phyloP scores from a whole-genome alignment of 1,140 invertebrate species.

The Andrena cerasifolii region DNA sequence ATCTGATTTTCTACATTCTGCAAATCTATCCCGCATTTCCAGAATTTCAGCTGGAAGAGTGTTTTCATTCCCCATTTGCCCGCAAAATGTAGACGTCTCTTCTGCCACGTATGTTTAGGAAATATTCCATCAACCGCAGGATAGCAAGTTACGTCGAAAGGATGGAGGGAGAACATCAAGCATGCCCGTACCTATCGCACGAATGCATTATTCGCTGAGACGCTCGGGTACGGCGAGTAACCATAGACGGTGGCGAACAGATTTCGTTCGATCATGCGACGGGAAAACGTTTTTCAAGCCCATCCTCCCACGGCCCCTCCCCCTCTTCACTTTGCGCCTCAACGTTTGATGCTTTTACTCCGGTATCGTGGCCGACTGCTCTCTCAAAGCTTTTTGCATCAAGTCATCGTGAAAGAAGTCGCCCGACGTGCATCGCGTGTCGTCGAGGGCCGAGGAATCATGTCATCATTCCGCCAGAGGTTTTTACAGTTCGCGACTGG shows the following conservation, averaged over 20 bases:
- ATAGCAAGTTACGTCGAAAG: background rate
- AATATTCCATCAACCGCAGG: background rate
- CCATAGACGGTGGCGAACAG: conserved; percentile 33
- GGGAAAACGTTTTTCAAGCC: conserved; percentile 13
- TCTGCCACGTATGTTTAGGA: conserved; percentile 2
- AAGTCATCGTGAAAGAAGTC: conserved; percentile 22
- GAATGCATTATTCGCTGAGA: conserved; percentile 43
- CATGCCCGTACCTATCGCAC: conserved; percentile 5
- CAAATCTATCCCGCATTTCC: too few relatives aligned
- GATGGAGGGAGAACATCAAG: conserved; percentile 13
- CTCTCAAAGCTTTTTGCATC: conserved; percentile 46
- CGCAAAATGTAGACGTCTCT: too few relatives aligned
- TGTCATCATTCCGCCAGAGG: background rate
- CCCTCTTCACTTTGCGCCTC: conserved; percentile 31
- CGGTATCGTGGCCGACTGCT: conserved; percentile 20
- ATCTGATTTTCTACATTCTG: too few relatives aligned
- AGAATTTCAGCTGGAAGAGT: too few relatives aligned
- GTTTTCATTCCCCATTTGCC: too few relatives aligned
- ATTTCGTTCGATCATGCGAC: conserved; percentile 44
- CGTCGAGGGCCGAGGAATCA: conserved; percentile 9
- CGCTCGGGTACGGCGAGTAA: conserved; percentile 26
- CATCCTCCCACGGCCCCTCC: background rate
- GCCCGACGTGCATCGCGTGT: background rate
- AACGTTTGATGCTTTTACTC: conserved; percentile 52
- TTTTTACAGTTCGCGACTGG: conserved; percentile 1